Percentiles rank a stretch among this genome's conserved stretches.
phyloP scores from a whole-genome alignment of 1,140 invertebrate species.

The Aphelinus certus region DNA sequence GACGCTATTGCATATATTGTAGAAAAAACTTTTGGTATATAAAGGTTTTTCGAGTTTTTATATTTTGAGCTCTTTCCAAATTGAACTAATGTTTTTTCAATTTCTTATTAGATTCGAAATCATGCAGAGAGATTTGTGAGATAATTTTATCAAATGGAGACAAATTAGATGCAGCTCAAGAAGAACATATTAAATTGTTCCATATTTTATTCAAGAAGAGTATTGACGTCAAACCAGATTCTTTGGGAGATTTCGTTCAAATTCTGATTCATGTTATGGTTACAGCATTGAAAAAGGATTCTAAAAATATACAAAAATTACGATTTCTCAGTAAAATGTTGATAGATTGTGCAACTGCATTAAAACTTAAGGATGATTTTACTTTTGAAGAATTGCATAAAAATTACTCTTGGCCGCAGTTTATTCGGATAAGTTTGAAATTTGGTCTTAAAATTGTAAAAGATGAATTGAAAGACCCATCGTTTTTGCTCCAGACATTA shows the following conservation, averaged over 20 bases:
- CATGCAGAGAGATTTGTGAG: constrained; percentile 49
- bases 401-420: constrained; percentile 72
- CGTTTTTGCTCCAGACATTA: constrained; percentile 66
- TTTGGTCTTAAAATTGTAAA: constrained; percentile 69
- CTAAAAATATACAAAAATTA: constrained; percentile 61
- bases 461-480: constrained; percentile 56
- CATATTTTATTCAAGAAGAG: constrained; percentile 58
- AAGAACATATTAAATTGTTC: constrained; percentile 56
- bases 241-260: constrained; percentile 67
- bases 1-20: constrained; percentile 53
- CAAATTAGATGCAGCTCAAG: constrained; percentile 53
- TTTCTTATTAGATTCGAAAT: constrained; percentile 48
- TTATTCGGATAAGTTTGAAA: constrained; percentile 73
- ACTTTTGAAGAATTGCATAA: constrained; percentile 64
- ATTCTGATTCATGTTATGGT: constrained; percentile 67
- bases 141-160: constrained; percentile 56
- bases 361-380: constrained; percentile 54
- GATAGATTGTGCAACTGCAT: constrained; percentile 46
- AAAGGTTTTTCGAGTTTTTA: not conserved
- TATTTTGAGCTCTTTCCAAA: not conserved
- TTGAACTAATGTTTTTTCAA: constrained; percentile 15
- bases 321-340: constrained; percentile 58
- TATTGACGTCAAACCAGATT: constrained; percentile 53
- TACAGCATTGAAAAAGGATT: constrained; percentile 68
- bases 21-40: constrained; percentile 49